Base-by-base conservation (phyloP, 2,888 invertebrate species). In the Petrolisthes manimaculis region DNA sequence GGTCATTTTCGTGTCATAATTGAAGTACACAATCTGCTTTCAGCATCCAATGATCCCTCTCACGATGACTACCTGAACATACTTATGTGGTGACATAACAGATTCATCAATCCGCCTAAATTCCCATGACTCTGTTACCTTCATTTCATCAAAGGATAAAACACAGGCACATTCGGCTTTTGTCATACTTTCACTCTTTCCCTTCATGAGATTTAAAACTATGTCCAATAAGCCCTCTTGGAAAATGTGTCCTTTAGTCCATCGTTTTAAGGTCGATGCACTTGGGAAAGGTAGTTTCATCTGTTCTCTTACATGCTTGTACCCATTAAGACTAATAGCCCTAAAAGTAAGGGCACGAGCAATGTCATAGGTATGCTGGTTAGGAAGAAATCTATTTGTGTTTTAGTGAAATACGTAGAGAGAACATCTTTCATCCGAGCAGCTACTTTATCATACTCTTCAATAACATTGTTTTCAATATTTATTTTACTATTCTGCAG, bases 21-120 rank as follows among this genome's bases (percentile, higher is more conserved):
- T 21, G 24, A 18, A 74, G n/a, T 74, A 74, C 21, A 74, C 74
- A 74, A 74, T n/a, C n/a, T 74, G 74, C 21, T 74, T 74, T 5
- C 74, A 74, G 24, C 74, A 74, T 74, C 74, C 74, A 18, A 74
- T 21, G 24, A 74, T 74, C n/a, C 74, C 74, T 74, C 74, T 74
- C 12, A 74, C 74, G 18, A 74, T 74, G n/a, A 74, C 74, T 21
- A 74, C 74, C 21, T 74, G 74, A 74, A 74, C 74, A 74, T 74
- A 74, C 12, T n/a, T 74, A n/a, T 74, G 74, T 21, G 74, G 24
- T 8, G 74, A 74, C n/a, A 74, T 18, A 21, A 74, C n/a, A 21
- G 74, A 21, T 74, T 74, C 74, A 74, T 74, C 74, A 21, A 6
- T 74, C 8, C 74, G 74, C 21, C 74, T n/a, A 21, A 74, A 74